phyloP scores from a whole-genome alignment of 2,113 vertebrate species.

The Anguilla japonica region DNA sequence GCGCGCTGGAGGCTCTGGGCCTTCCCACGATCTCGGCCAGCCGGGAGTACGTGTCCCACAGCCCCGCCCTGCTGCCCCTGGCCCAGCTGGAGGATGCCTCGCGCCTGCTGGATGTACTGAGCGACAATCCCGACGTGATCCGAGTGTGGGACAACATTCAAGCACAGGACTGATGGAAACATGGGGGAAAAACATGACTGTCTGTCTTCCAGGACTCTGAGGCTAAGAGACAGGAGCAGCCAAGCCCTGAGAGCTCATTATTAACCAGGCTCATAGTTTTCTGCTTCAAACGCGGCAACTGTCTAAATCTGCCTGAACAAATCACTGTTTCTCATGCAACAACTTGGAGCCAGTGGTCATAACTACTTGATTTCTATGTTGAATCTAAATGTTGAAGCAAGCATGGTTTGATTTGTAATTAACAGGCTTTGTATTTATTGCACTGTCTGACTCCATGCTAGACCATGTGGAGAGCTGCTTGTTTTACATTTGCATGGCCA shows the following conservation, averaged over 20 bases:
- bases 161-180: constrained; percentile 46
- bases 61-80: constrained; percentile 56
- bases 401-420: background rate
- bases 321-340: background rate
- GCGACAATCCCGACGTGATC: constrained; percentile 70
- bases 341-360: background rate
- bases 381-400: background rate
- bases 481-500: background rate
- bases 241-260: background rate
- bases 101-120: constrained; percentile 70
- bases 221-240: background rate
- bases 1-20: constrained; percentile 69
- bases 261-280: background rate
- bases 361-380: background rate
- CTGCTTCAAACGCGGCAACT: background rate
- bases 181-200: background rate
- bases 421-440: background rate
- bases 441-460: background rate
- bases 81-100: constrained; percentile 68
- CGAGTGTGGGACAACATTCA: constrained; percentile 84
- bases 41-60: constrained; percentile 74
- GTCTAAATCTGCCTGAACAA: background rate
- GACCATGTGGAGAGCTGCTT: background rate
- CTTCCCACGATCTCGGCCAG: constrained; percentile 64
- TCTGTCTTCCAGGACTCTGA: background rate